phyloP scores from a whole-genome alignment of 37 sponge, comb jelly and placozoan species.

The Eunapius fragilis region DNA sequence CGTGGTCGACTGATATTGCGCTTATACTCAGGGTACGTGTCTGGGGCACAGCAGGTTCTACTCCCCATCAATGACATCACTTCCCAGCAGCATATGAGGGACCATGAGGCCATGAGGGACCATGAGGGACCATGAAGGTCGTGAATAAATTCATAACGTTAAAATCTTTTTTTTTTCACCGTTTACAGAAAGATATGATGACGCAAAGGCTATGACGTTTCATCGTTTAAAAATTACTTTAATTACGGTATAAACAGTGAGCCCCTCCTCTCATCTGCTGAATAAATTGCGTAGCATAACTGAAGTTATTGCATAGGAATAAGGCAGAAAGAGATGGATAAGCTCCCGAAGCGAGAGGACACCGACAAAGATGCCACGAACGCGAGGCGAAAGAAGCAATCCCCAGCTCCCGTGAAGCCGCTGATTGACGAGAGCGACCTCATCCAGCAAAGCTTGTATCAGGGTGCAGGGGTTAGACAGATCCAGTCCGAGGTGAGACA shows the following conservation, averaged over 20 bases:
- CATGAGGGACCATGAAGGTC: no score
- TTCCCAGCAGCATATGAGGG: no score
- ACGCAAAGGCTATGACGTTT: no score
- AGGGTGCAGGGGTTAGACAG: neutral
- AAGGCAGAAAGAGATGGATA: neutral
- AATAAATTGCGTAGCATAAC: neutral
- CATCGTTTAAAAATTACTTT: neutral
- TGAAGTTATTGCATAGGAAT: neutral
- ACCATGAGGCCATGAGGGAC: no score
- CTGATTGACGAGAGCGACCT: constrained; percentile 39
- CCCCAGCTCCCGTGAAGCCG: constrained; percentile 25
- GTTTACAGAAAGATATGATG: no score
- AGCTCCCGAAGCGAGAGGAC: neutral
- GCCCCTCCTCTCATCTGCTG: neutral
- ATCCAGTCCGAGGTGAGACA: no score
- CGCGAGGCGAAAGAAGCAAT: neutral
- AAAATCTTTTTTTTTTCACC: no score
- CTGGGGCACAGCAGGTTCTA: no score
- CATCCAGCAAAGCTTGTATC: constrained; percentile 8
- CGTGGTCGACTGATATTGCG: no score
- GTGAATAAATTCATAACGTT: no score
- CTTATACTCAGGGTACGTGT: no score
- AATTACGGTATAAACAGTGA: neutral
- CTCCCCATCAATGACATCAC: no score
- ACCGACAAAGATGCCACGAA: neutral